Evolutionary conservation across 2,797 vertebrate species (phyloP), one percentile per base, ranked within the genome.

Genomic region (Meda fulgida): DNA sequence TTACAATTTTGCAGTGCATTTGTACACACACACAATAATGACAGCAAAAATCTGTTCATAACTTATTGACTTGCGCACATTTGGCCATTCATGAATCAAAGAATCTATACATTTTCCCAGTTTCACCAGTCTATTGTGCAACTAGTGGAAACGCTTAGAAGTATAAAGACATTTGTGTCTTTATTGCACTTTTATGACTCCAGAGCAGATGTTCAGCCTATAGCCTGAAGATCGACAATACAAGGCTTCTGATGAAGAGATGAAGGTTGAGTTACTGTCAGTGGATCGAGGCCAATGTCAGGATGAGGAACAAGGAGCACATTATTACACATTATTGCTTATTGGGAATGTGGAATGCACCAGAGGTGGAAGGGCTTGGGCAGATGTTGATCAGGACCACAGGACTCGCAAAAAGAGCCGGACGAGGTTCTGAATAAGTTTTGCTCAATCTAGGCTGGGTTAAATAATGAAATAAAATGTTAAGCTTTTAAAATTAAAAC

Each of bases 121-220:
- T 29, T 46, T 46, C 14, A 5, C n/a, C 8, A 72, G 43, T 48
- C n/a, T 10, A n/a, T 71, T 29, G 70, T 72, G n/a, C 40, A 46
- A 29, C 70, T 10, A 29, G 43, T 19, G 43, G 26, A 48, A 48
- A 48, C 8, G 1, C 70, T 72, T 18, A 31, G 43, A 2, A 48
- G n/a, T 6, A 48, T 72, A 19, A 72, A 72, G 70, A 72, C 16
- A 48, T 48, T 19, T 48, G 16, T 8, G 40, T 46, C 4, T 46
- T 72, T 46, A 46, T 72, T 69, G 66, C n/a, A 10, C 34, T 5
- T 69, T 69, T 23, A 38, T 7, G 16, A 73, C 16, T 21, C 9
- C 46, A 31, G 71, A 73, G 16, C 71, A 73, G 72, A 75, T 75
- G 60, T 31, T n/a, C n/a, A n/a, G 60, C 14, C 60, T 5, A 14